Evolutionary conservation across 2,113 vertebrate genomes (phyloP), one percentile per base, ranked within the genome.

Genomic region (Kobus ellipsiprymnus): DNA sequence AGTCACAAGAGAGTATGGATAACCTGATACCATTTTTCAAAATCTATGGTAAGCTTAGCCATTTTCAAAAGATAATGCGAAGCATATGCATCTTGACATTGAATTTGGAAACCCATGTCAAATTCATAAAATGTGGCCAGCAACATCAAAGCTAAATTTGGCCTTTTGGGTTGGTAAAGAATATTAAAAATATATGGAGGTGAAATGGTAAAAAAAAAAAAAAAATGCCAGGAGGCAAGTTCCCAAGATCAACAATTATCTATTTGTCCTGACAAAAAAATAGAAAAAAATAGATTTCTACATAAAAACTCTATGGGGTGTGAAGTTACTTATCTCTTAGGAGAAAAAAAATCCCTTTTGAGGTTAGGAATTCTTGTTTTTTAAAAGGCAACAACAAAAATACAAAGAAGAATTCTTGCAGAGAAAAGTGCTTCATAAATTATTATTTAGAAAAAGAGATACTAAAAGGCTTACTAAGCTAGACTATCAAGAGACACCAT

Each of bases 341-440:
- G 89, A 91, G 30, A 80, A 27, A 83, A 83, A 62, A 59, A 40
- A 59, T 1, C 9, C 7, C 9, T 55, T 74, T 94, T 67, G 29
- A 29, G 10, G 19, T 33, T 44, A 85, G 21, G 25, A 83, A 59
- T 57, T 93, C 44, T 86, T 93, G 40, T 36, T 94, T 36, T 77
- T 74, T 97, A 64, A 87, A 93, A 52, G 30, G 17, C 29, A 95
- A 59, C n/a, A 85, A 59, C 87, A 90, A 90, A 97, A 95, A 55
- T 60, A 84, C 16, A 78, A 97, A 71, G 10, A 90, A 85, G 6
- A 91, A 88, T 81, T 77, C 13, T 86, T 48, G 13, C 33, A 87
- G 30, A 80, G 30, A 74, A 88, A 59, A 33, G 16, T 85, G 11
- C 23, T 95, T 91, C 30, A 55, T 87, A 74, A 90, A 55, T 60